These are phyloP conservation scores for Pachliopta kotzebuea DNA, from an alignment of 2,888 invertebrate species.

Conservation along the genomic window DNA sequence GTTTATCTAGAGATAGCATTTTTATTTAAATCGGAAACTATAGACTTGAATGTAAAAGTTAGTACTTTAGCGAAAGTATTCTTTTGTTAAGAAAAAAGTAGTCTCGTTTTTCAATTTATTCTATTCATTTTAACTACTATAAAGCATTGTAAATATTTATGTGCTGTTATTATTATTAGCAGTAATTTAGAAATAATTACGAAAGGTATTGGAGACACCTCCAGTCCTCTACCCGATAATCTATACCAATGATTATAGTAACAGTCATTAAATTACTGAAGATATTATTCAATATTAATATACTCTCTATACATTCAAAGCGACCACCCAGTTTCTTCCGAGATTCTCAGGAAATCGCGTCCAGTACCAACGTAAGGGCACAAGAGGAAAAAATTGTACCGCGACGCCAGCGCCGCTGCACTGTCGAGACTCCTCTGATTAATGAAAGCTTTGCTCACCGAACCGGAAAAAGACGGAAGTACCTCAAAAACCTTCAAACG, in stretches of 20 bases:
- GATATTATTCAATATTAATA: neutral
- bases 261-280: neutral
- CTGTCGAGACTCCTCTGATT: slow-evolving; percentile 79
- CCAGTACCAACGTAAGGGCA: slow-evolving; percentile 77
- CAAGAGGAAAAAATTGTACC: slow-evolving; percentile 74
- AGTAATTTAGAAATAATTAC: neutral
- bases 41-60: neutral
- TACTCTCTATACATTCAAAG: slow-evolving; percentile 41
- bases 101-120: too few relatives aligned
- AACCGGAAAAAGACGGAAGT: slow-evolving; percentile 56
- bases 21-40: neutral
- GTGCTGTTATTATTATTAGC: too few relatives aligned
- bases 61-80: too few relatives aligned
- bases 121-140: too few relatives aligned
- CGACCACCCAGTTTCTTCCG: slow-evolving; percentile 70
- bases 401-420: slow-evolving; percentile 72
- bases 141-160: too few relatives aligned
- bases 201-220: neutral
- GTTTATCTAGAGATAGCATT: neutral
- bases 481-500: slow-evolving; percentile 4
- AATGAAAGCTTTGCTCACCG: slow-evolving; percentile 73
- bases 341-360: slow-evolving; percentile 76
- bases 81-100: too few relatives aligned
- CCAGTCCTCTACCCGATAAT: neutral
- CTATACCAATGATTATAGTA: neutral